A percentile compares a stretch with the other conserved stretches of the same genome.
These are phyloP conservation scores for Corythornis leucogaster DNA, from an alignment of 2,797 vertebrate species.

Conservation along the genomic window DNA sequence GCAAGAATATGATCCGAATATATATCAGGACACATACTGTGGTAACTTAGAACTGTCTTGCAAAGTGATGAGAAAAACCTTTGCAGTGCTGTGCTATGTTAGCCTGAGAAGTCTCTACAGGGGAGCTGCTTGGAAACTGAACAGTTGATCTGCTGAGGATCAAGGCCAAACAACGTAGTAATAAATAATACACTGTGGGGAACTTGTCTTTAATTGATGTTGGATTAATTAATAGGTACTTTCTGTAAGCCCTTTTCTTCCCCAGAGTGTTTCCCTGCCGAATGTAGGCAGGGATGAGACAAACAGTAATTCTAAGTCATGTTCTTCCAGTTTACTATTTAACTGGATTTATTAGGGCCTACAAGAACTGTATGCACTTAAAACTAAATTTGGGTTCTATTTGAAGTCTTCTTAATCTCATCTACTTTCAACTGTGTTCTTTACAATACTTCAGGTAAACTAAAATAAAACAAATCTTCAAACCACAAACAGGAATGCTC, in stretches of 20 bases:
- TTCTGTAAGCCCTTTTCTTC: background rate
- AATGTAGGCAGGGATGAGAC: background rate
- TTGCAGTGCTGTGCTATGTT: background rate
- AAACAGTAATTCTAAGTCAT: background rate
- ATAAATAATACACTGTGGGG: background rate
- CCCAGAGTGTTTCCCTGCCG: background rate
- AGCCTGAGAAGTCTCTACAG: background rate
- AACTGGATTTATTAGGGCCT: background rate
- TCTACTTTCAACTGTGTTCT: background rate
- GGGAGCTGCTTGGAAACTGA: background rate
- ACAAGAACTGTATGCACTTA: background rate
- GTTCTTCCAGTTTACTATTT: background rate
- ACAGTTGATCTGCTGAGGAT: background rate
- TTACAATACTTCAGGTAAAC: background rate
- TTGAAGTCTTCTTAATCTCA: background rate
- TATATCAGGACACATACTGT: background rate
- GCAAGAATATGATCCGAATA: background rate
- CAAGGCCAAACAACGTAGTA: background rate
- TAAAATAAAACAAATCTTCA: background rate
- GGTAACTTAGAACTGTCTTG: background rate
- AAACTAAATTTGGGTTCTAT: background rate
- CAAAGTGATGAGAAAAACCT: background rate
- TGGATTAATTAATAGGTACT: slow-evolving; percentile 13
- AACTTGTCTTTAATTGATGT: background rate
- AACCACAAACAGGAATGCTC: background rate